Evolutionary conservation across 2,797 vertebrate species (phyloP).

Genomic region (Rallus crepitans): DNA sequence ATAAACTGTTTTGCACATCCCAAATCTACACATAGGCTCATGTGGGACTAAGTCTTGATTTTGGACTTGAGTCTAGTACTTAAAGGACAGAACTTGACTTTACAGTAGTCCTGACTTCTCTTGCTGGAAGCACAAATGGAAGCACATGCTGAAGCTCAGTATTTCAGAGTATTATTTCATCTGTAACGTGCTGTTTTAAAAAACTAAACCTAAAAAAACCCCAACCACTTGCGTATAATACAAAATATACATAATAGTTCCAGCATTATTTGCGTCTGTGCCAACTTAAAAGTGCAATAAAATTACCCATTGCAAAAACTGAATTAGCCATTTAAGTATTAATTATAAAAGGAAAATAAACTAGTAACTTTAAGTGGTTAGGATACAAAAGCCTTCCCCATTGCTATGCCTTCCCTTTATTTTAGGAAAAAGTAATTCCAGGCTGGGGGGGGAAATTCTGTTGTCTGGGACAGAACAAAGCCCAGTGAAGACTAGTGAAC

Average conservation of each 20-base stretch:
- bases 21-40: background rate
- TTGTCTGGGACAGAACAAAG: background rate
- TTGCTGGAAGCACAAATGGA: background rate
- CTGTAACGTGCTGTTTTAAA: slow-evolving; percentile 2
- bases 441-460: background rate
- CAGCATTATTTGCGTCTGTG: slow-evolving; percentile 35
- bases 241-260: slow-evolving; percentile 68
- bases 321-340: slow-evolving; percentile 24
- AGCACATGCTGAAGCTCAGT: background rate
- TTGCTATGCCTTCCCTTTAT: background rate
- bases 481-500: background rate
- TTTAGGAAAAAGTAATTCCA: background rate
- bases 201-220: background rate
- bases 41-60: background rate
- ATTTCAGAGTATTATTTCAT: background rate
- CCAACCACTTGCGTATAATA: background rate
- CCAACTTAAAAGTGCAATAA: slow-evolving; percentile 69
- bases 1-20: background rate
- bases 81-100: background rate
- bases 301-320: slow-evolving; percentile 34
- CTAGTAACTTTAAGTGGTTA: slow-evolving; percentile 38
- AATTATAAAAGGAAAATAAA: slow-evolving; percentile 15
- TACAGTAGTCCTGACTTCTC: background rate
- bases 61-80: slow-evolving; percentile 9
- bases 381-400: slow-evolving; percentile 11